Base-by-base conservation (phyloP, 2,113 vertebrate genomes). In the Porphyrio hochstetteri region DNA sequence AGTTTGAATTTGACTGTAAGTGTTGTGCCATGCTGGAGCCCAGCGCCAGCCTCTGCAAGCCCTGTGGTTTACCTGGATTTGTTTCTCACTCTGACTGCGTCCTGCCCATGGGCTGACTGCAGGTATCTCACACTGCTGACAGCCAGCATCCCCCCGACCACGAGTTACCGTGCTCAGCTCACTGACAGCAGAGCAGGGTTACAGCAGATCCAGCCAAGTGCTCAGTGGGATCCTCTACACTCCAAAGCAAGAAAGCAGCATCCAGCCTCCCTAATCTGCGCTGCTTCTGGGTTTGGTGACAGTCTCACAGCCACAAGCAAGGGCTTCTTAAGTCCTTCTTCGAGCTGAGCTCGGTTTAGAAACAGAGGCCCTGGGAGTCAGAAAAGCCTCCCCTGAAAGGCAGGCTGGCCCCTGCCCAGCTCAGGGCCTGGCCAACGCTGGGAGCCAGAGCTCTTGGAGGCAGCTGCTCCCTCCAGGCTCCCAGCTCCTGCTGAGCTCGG, bases 21-120 rank as follows among this genome's bases (percentile, higher is more conserved):
- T 1, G 1, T 24, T 2, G 1, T n/a, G 67, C 42, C 60, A 29
- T 0, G 0, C 77, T 69, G 55, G 7, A 13, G 27, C 28, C 42
- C 65, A 40, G 65, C 1, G 0, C 25, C 48, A 72, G 59, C 52
- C 11, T 0, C 16, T 44, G 38, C 40, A 31, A 82, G 59, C 63
- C 46, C 70, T 48, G 28, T 44, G 76, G 33, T 25, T 68, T 29
- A 40, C 13, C 11, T 1, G 1, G 88, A 3, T 27, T n/a, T 29
- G 10, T 61, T 70, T 31, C 75, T 85, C 23, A 8, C 35, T n/a
- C 64, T 1, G 2, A 11, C n/a, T 46, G 29, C 0, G 9, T 23
- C 8, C 64, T 52, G 59, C 28, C 42, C 36, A 3, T 59, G 5
- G 2, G 11, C 25, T 56, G 67, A 19, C 60, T 27, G 59, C n/a